Evolutionary conservation across 2,797 vertebrate genomes (phyloP).

Genomic region (Pipistrellus nathusii): DNA sequence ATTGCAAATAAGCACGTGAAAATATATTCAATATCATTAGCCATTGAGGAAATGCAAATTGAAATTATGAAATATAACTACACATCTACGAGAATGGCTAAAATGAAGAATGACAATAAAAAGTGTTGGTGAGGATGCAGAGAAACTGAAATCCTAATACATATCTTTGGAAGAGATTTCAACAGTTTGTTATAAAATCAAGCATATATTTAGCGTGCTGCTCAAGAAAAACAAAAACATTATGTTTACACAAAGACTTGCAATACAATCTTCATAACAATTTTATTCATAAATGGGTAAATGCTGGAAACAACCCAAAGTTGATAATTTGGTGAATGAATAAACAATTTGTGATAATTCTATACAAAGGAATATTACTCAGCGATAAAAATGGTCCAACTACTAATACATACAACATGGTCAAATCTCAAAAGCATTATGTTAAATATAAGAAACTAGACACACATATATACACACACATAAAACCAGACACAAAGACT

Average conservation of each 20-base stretch:
- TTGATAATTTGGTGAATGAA: not conserved
- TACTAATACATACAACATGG: not conserved
- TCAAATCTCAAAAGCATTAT: constrained; percentile 49
- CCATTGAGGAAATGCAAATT: constrained; percentile 36
- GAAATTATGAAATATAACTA: not conserved
- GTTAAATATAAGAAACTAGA: constrained; percentile 33
- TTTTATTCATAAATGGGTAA: constrained; percentile 63
- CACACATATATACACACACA: not conserved
- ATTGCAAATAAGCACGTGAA: constrained; percentile 19
- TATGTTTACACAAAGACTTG: constrained; percentile 38
- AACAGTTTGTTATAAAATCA: constrained; percentile 30
- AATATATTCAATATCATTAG: constrained; percentile 54
- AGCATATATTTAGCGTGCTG: constrained; percentile 23
- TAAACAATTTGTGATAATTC: constrained; percentile 47
- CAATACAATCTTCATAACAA: constrained; percentile 34
- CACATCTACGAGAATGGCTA: not conserved
- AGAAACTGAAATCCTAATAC: constrained; percentile 9
- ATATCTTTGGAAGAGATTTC: constrained; percentile 54
- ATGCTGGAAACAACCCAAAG: not conserved
- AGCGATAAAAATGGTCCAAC: constrained; percentile 35
- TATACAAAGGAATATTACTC: constrained; percentile 11
- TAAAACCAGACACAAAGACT: constrained; percentile 28
- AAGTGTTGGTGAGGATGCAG: not conserved
- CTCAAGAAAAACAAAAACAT: constrained; percentile 23
- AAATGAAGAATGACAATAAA: not conserved